Evolutionary conservation across 2,888 invertebrate species (phyloP), one percentile per base, ranked within the genome.

Genomic region (Parapristionchus giblindavisi): DNA sequence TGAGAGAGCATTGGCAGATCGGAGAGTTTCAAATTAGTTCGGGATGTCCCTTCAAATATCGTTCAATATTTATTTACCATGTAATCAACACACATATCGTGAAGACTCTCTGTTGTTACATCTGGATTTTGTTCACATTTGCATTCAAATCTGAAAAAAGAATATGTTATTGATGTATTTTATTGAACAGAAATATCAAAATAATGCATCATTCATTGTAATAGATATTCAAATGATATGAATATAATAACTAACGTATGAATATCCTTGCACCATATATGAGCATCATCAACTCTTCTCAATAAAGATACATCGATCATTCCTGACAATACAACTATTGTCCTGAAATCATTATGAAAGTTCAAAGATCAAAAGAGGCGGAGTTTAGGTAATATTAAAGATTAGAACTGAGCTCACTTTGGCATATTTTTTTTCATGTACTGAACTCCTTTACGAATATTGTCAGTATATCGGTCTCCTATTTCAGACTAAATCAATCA

Each of bases 241-340:
- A 21, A 61, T 1, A 58, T 24, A 61, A 63, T 17, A 4, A 54
- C 77, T 56, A 43, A 81, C 61, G 78, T 73, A 66, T 84, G 84
- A 17, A 84, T 79, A 1, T 77, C 83, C 38, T 84, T 79, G 72
- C 84, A 84, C 78, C 82, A 79, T 48, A 81, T 77, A 68, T 82
- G 78, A 51, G 79, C 79, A 34, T 80, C 73, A 76, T 84, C 84
- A 75, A 84, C 80, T 36, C 77, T 65, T 24, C 84, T 77, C 51
- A 84, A 76, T 81, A 84, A 80, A 48, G 77, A 51, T 80, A 84
- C 81, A 63, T 84, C 82, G 74, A 84, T 78, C 84, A 84, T 84
- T 66, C 84, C 84, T 11, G 83, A 82, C 48, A 84, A 76, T 0
- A 81, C 81, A 58, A 84, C 82, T 66, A 84, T 80, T 0, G 84